These are phyloP conservation scores for Helarctos malayanus DNA, from an alignment of 2,797 vertebrate genomes.

Conservation along the genomic window DNA sequence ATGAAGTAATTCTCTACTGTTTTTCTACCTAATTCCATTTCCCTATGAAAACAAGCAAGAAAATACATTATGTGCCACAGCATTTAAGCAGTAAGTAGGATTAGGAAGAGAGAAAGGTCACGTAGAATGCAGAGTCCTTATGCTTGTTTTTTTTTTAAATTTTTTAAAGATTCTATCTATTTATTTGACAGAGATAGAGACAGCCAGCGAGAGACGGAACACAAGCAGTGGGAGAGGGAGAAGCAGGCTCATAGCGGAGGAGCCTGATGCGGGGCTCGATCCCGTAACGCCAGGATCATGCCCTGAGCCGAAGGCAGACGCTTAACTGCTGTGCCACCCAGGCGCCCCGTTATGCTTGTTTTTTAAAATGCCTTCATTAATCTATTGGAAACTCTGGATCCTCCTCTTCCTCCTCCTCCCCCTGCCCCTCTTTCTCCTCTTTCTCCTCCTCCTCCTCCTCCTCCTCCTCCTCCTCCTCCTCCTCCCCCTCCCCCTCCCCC, in stretches of 20 bases:
- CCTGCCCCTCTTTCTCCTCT: too few relatives aligned
- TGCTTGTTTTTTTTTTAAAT: neutral
- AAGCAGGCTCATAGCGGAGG: too few relatives aligned
- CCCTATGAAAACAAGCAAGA: conserved; percentile 41
- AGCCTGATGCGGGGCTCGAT: too few relatives aligned
- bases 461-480: rapidly evolving
- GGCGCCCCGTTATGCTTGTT: neutral
- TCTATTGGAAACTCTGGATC: neutral
- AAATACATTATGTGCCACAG: neutral
- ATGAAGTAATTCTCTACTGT: conserved; percentile 10
- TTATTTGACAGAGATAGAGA: too few relatives aligned
- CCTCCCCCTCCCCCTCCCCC: too few relatives aligned
- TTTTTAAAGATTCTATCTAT: too few relatives aligned
- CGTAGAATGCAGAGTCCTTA: neutral
- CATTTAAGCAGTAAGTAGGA: neutral
- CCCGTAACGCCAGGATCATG: too few relatives aligned
- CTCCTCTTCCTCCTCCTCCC: neutral
- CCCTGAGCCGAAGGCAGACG: too few relatives aligned
- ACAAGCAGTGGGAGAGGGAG: too few relatives aligned
- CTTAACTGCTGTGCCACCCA: too few relatives aligned
- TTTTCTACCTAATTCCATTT: conserved; percentile 55
- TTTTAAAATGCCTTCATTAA: neutral
- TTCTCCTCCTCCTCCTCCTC: too few relatives aligned
- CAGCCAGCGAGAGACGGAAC: too few relatives aligned
- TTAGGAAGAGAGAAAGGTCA: conserved; percentile 27